Base-by-base conservation (phyloP, 2,113 vertebrate species). In the Nycticebus coucang region DNA sequence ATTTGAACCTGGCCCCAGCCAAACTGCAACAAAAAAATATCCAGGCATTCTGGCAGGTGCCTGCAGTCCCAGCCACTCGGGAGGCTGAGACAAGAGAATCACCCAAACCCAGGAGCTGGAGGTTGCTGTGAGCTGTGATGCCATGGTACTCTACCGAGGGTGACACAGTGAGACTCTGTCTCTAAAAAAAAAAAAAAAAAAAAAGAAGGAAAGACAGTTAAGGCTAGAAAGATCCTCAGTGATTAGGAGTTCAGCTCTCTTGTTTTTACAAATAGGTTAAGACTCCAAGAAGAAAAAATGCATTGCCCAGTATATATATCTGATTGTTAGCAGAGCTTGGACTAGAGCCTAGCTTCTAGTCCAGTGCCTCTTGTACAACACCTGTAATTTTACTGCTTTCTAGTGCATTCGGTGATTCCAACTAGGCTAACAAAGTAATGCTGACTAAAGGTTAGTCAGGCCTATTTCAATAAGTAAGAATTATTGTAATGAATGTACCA, bases 381-480 rank as follows among this genome's bases (percentile, higher is more conserved):
- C 24, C 26, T 95, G 17, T 87, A 85, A 72, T 74, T 71, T 89
- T 89, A 81, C 68, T 94, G 89, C 55, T 93, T 92, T 95, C 80
- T 95, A 83, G 72, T 95, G 14, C 13, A 33, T 96, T 96, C 1
- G 13, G 1, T 95, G 64, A 84, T 62, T 83, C 66, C 21, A 84
- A 5, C 8, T 68, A 85, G 72, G 37, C 30, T 82, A 64, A 64
- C 53, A 89, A 93, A 83, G 66, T 81, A 88, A 72, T 93, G 33
- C 37, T 87, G 75, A 68, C 68, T 91, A 92, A 95, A 95, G 33
- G 62, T 93, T 83, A 93, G 26, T 74, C 30, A 83, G 62, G 22
- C 45, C 37, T 19, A 79, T 88, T 97, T 96, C 88, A 91, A 2
- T 88, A 91, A 33, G 35, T 82, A 90, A 92, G 55, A 91, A 89